Evolutionary conservation across 2,113 vertebrate genomes (phyloP).

Genomic region (Tetrax tetrax): DNA sequence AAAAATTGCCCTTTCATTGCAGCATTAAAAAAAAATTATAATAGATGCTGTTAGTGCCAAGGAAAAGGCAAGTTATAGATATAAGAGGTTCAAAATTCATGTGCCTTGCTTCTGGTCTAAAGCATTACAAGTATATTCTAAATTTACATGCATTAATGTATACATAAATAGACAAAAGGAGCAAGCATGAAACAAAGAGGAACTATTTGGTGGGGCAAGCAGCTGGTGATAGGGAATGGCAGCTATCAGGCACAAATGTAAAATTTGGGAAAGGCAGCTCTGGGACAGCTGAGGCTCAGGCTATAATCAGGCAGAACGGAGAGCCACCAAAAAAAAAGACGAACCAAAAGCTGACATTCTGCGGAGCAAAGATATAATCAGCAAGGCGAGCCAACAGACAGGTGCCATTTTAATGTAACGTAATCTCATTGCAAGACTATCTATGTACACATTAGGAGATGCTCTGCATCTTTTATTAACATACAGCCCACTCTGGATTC

Average conservation of each 20-base stretch:
- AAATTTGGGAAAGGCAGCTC: neutral
- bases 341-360: neutral
- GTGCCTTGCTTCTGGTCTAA: neutral
- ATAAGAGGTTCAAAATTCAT: neutral
- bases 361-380: neutral
- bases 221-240: conserved; percentile 1
- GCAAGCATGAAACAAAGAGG: neutral
- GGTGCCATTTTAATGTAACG: neutral
- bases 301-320: neutral
- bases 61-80: neutral
- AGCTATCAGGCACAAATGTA: neutral
- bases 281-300: conserved; percentile 22
- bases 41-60: neutral
- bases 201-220: conserved; percentile 14
- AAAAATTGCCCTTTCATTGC: neutral
- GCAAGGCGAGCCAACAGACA: neutral
- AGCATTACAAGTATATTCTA: neutral
- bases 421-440: neutral
- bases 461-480: neutral
- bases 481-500: neutral
- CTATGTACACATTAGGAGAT: neutral
- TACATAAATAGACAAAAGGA: conserved; percentile 15
- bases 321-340: neutral
- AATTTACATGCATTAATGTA: neutral
- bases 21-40: neutral